phyloP scores from a whole-genome alignment of 2,797 vertebrate species.

The Acipenser oxyrinchus region DNA sequence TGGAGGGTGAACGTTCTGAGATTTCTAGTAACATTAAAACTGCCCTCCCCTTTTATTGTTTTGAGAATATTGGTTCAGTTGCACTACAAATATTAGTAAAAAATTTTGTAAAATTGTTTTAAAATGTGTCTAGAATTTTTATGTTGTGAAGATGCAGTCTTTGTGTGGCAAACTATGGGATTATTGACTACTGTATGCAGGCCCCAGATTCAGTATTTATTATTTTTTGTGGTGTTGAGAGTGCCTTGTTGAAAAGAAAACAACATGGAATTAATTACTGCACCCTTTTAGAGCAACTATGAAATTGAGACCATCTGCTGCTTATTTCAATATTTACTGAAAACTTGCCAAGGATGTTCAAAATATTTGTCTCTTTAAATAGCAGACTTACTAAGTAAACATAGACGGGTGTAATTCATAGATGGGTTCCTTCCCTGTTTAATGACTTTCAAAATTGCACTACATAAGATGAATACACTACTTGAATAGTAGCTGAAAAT shows the following conservation, averaged over 20 bases:
- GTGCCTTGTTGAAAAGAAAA: conserved; percentile 12
- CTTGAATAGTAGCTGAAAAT: conserved; percentile 22
- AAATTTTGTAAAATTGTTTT: no score
- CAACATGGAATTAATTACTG: conserved; percentile 18
- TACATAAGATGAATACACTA: conserved; percentile 15
- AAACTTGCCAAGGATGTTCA: conserved; percentile 10
- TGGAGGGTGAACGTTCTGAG: no score
- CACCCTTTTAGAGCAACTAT: neutral
- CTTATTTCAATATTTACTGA: conserved; percentile 1
- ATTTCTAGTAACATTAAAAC: no score
- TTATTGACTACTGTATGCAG: neutral
- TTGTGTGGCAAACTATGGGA: no score
- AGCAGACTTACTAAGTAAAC: neutral
- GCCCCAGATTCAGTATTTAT: conserved; percentile 9
- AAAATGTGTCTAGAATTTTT: no score
- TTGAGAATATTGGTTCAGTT: no score
- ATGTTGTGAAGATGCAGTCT: no score
- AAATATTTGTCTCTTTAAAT: conserved; percentile 8
- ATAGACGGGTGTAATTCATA: no score
- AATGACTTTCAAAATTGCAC: conserved; percentile 9
- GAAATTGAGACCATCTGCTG: conserved; percentile 9
- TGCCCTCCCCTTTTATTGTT: no score
- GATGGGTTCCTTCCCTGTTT: no score
- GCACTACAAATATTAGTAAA: no score
- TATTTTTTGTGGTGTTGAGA: neutral